Evolutionary conservation across 1,140 invertebrate genomes (phyloP), one percentile per base, ranked within the genome.

Genomic region (Drosophila malerkotliana): DNA sequence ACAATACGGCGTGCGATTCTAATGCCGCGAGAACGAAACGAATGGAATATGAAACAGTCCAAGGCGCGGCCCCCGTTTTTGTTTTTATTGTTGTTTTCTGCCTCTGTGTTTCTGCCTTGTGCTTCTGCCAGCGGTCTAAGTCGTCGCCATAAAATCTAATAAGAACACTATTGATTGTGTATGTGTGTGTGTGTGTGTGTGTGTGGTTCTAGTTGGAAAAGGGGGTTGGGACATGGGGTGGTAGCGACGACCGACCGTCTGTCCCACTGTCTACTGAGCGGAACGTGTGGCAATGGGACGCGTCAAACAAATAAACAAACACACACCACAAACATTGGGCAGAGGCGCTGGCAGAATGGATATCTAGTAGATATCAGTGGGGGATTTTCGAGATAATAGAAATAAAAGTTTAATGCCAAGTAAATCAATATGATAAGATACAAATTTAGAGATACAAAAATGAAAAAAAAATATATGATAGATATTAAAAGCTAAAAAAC

Each of bases 101-200:
- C n/a, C n/a, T 18, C 45, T 55, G 56, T 55, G 56, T 14, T 14
- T 67, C 39, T 60, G 49, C 26, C 52, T 39, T 18, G 39, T 55
- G 56, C 41, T 14, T 67, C 39, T 60, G 49, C 26, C 55, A 6
- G 12, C 39, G 61, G 77, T 76, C 80, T 80, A 77, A 80, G 78
- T 84, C 62, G 63, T 67, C 68, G 73, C 60, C 72, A 82, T 76
- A 83, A 85, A 85, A 87, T 87, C 82, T 88, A 87, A 87, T 87
- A 87, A 88, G 82, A 88, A 85, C 75, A 44, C 41, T 44, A 18
- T 18, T 44, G 6, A 44, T 6, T 37, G 49, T 44, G 41, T 44
- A 3, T 44, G 41, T 6, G 39, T n/a, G n/a, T n/a, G n/a, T n/a
- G n/a, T n/a, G n/a, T 15, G 34, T 12, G 41, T n/a, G 39, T 6